Evolutionary conservation across 1,140 invertebrate genomes (phyloP).

Genomic region (Proctacanthus coquilletti): DNA sequence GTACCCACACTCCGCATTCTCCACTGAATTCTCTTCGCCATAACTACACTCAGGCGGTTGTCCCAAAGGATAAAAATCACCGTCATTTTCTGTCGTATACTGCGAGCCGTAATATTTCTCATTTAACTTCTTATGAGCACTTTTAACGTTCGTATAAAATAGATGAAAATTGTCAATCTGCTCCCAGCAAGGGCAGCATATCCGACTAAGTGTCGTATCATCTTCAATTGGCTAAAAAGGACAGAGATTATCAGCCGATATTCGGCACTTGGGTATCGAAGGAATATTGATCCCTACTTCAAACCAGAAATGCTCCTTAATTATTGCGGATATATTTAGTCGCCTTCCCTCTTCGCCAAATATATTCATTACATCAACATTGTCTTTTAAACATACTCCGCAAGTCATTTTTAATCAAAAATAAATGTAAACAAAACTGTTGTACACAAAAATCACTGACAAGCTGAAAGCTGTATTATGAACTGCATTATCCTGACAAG

Average conservation of each 20-base stretch:
- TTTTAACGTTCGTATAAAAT: neutral
- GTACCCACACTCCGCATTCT: too few relatives aligned
- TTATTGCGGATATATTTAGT: neutral
- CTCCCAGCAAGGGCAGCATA: neutral
- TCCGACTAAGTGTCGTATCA: neutral
- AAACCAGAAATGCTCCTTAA: neutral
- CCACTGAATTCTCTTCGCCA: too few relatives aligned
- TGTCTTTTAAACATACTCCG: neutral
- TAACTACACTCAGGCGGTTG: too few relatives aligned
- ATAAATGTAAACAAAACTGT: slow-evolving; percentile 1
- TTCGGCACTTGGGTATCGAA: too few relatives aligned
- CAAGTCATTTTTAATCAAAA: neutral
- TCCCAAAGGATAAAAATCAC: too few relatives aligned
- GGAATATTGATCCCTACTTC: too few relatives aligned
- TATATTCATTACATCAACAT: neutral
- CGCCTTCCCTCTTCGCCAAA: neutral
- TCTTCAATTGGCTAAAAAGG: neutral
- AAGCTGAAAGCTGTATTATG: too few relatives aligned
- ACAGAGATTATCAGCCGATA: too few relatives aligned
- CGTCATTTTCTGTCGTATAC: too few relatives aligned
- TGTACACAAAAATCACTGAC: neutral
- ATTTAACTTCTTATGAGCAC: neutral
- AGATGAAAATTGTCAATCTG: neutral
- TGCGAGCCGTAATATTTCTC: neutral
- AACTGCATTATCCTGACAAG: too few relatives aligned